Conservation (phyloP, 2,888 invertebrate genomes). For the Machimus rusticus region DNA sequence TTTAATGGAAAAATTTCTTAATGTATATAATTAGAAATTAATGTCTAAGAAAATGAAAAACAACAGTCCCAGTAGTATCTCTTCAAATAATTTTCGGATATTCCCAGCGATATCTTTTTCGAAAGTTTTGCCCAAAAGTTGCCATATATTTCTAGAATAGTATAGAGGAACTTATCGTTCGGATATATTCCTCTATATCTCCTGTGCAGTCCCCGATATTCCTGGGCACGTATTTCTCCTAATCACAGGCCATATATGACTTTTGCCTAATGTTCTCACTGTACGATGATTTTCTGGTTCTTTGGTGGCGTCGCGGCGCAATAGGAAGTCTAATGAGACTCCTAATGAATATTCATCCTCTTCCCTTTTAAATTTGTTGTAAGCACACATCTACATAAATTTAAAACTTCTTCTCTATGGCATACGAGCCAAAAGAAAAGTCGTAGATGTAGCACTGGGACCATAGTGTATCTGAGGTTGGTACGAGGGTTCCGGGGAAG, state of each 20-base stretch:
- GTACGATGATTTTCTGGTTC: background rate
- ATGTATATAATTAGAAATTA: no score
- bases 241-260: background rate
- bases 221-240: background rate
- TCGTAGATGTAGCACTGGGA: background rate
- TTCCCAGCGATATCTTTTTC: background rate
- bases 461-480: background rate
- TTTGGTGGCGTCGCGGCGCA: background rate
- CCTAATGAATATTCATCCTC: slow-evolving; percentile 2
- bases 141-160: background rate
- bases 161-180: background rate
- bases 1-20: no score
- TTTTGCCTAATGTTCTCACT: background rate
- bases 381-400: slow-evolving; percentile 5
- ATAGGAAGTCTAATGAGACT: slow-evolving; percentile 6
- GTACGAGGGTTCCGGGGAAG: background rate
- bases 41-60: no score
- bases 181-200: background rate
- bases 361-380: slow-evolving; percentile 5
- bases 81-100: background rate
- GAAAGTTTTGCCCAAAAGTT: background rate
- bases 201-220: background rate
- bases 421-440: background rate
- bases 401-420: background rate
- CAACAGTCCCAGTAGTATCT: no score